These are phyloP conservation scores for Serinus canaria DNA, from an alignment of 2,113 vertebrate genomes.

Conservation along the genomic window DNA sequence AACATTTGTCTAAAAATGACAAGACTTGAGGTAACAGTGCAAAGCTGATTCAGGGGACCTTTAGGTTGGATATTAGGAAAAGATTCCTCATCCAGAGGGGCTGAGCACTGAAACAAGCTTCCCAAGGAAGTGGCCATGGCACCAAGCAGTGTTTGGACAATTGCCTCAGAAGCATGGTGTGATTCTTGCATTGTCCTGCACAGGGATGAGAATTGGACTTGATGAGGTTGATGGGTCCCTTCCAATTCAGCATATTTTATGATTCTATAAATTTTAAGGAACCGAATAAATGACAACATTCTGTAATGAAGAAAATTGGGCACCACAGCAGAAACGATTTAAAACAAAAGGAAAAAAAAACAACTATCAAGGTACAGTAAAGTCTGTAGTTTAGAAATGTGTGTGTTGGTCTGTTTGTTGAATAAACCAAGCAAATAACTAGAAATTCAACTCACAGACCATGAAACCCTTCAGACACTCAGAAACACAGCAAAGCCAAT, in stretches of 20 bases:
- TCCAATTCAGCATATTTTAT: not conserved
- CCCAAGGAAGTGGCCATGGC: not conserved
- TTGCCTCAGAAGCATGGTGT: too few relatives aligned
- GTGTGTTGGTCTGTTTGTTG: not conserved
- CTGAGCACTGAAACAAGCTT: not conserved
- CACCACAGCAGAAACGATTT: not conserved
- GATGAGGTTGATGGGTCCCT: not conserved
- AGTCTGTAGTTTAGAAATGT: not conserved
- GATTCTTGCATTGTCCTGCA: not conserved
- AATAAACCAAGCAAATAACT: not conserved
- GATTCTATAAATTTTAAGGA: not conserved
- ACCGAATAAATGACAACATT: not conserved
- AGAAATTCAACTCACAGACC: not conserved
- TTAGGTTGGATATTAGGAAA: not conserved
- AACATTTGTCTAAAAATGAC: not conserved
- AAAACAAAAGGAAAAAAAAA: not conserved
- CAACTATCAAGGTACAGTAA: not conserved
- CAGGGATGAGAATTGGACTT: not conserved
- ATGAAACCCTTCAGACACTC: not conserved
- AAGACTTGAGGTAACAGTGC: not conserved
- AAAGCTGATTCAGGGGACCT: not conserved
- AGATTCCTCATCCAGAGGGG: not conserved
- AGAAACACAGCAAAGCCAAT: not conserved
- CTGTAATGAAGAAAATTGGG: accelerated
- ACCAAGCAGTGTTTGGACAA: not conserved